phyloP scores from a whole-genome alignment of 2,113 vertebrate genomes.

The Gorilla gorilla region DNA sequence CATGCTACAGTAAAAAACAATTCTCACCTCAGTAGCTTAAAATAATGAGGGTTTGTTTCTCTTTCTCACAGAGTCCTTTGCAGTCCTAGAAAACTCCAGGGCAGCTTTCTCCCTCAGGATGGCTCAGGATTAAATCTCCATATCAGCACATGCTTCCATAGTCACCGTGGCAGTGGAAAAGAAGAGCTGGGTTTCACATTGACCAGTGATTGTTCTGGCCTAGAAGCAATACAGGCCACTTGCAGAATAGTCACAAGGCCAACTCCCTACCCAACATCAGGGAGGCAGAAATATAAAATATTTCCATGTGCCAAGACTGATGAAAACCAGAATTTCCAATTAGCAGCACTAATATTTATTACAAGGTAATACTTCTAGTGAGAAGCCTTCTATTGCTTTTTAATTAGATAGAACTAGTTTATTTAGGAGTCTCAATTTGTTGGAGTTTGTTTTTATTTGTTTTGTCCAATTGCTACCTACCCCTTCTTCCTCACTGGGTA shows the following conservation, averaged over 20 bases:
- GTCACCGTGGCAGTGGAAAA: neutral
- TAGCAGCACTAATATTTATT: neutral
- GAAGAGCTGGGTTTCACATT: neutral
- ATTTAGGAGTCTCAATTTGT: neutral
- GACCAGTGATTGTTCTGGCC: neutral
- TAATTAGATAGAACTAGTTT: conserved; percentile 17
- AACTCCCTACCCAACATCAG: neutral
- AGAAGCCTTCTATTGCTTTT: neutral
- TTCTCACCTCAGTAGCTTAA: neutral
- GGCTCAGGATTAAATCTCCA: neutral
- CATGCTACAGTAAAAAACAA: neutral
- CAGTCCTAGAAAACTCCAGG: neutral
- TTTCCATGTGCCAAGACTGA: neutral
- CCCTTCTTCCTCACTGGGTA: neutral
- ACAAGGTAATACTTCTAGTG: neutral
- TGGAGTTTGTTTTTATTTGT: neutral
- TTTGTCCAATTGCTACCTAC: neutral
- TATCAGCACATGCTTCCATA: neutral
- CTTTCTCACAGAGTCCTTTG: neutral
- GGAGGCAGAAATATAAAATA: neutral
- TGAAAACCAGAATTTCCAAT: neutral
- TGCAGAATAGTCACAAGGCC: neutral
- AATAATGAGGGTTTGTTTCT: neutral
- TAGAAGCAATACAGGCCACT: neutral
- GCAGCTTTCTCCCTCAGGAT: neutral